Evolutionary conservation across 2,797 vertebrate species (phyloP), one percentile per base, ranked within the genome.

Genomic region (Oophaga sylvatica): DNA sequence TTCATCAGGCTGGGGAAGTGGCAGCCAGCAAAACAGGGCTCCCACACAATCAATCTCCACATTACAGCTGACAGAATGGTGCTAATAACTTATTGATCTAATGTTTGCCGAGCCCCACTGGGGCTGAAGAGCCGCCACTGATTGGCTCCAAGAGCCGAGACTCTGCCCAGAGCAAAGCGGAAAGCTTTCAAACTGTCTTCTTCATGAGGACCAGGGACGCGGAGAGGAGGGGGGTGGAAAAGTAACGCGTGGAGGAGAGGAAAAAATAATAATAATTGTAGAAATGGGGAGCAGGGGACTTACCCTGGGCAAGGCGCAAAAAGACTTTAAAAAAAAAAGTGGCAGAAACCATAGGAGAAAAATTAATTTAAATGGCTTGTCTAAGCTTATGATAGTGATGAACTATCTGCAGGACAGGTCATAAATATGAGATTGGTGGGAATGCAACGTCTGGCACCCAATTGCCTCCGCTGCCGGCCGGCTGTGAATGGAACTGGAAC

Each of bases 51-150:
- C 98, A 99, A 98, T 99, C 97, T 98, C 95, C 96, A 97, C 97
- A 98, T 99, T 98, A 98, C 96, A 96, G 97, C 97, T 98, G 98
- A 98, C 98, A 99, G 98, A 98, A 99, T 97, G 97, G 97, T 99
- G 98, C 97, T 99, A 99, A 99, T 98, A 97, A 98, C 97, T 98
- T 99, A 99, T 98, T 96, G 98, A 99, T 99, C 96, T 94, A 91
- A 91, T 95, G 95, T 95, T 96, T 96, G 95, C 95, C 92, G 94
- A 94, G 95, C 96, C 96, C 95, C 95, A 93, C 94, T 91, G 95
- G 96, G 96, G 95, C 95, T 95, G 95, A 96, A 96, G 96, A 95
- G 94, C 95, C 93, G 92, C 92, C 96, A 97, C 97, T 96, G 97
- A 98, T 97, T 97, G 96, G 96, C 96, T 96, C 93, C 92, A 95